Base-by-base conservation (phyloP, 1,140 invertebrate species). In the Drosophila sp. region DNA sequence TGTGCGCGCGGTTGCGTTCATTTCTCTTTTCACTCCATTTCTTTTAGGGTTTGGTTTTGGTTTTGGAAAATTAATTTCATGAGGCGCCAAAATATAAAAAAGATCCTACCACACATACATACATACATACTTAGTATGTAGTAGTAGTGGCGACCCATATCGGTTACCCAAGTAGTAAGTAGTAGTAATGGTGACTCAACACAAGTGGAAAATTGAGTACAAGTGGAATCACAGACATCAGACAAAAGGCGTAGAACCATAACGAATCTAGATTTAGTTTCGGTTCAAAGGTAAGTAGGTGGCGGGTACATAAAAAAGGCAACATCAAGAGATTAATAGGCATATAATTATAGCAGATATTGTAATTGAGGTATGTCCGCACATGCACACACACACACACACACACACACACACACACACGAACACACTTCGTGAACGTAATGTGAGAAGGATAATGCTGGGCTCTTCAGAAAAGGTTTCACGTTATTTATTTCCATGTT, bases 11-110 rank as follows among this genome's bases (percentile, higher is more conserved):
- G 30, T 40, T 23, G 17, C 5, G 6, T 47, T 47, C 25, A 7
- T 1, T 23, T 23, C 8, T 47, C 6, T 25, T 47, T 17, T 47
- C 10, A 38, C 35, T 38, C 35, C 10, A 11, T 23, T 50, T 50
- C 25, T 27, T 23, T 50, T 17, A 17, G 17, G 17, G 17, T 50
- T 50, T n/a, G 23, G 23, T 50, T 50, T 50, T 2, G 30, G 30
- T 30, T n/a, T 41, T n/a, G 44, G 44, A 50, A 50, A 50, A 50
- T 50, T 50, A 50, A 50, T 50, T 50, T 50, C 44, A 50, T 50
- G 44, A 50, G 44, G 44, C 44, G 44, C 44, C 44, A 50, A 50
- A 50, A 23, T 23, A 27, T 27, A 7, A 7, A 7, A 7, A 8
- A 50, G 44, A 50, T 50, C 44, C 44, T 50, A 50, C 23, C 44